A percentile compares a stretch with the other conserved stretches of the same genome.
Conservation (phyloP, 2,113 vertebrate genomes). For the Anser brachyrhynchus region DNA sequence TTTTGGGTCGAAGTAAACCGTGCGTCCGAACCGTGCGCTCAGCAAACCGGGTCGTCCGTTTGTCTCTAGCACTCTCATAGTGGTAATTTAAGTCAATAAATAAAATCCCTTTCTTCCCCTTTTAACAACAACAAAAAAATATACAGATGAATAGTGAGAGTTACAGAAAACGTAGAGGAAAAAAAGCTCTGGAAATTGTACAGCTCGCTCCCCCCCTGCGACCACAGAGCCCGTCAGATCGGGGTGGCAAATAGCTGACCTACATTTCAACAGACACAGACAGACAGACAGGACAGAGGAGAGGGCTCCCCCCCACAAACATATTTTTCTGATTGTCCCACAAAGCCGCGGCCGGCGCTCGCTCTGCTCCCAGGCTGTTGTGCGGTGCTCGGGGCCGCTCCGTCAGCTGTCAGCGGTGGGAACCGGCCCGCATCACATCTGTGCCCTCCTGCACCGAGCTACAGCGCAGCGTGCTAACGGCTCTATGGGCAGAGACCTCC, state of each 20-base stretch:
- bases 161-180: constrained; percentile 48
- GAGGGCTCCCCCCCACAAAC: constrained; percentile 72
- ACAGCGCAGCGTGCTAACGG: constrained; percentile 63
- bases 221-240: constrained; percentile 70
- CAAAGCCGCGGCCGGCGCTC: constrained; percentile 68
- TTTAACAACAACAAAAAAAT: constrained; percentile 47
- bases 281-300: constrained; percentile 77
- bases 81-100: constrained; percentile 78
- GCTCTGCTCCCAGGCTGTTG: constrained; percentile 72
- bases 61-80: constrained; percentile 57
- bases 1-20: constrained; percentile 26
- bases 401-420: constrained; percentile 76
- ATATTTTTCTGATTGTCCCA: constrained; percentile 77
- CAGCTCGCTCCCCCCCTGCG: constrained; percentile 7
- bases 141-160: constrained; percentile 58
- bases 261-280: constrained; percentile 77
- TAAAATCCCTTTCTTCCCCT: constrained; percentile 70
- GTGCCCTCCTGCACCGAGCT: constrained; percentile 68
- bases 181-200: background rate
- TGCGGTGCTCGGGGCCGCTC: constrained; percentile 71
- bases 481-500: constrained; percentile 62
- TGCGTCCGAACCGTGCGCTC: constrained; percentile 18
- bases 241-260: constrained; percentile 81
- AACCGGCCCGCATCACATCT: constrained; percentile 79
- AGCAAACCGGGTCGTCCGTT: background rate